Percentiles rank a stretch among this genome's conserved stretches.
Evolutionary conservation across 2,797 vertebrate genomes (phyloP).

Genomic region (Sebastes trivittatus): DNA sequence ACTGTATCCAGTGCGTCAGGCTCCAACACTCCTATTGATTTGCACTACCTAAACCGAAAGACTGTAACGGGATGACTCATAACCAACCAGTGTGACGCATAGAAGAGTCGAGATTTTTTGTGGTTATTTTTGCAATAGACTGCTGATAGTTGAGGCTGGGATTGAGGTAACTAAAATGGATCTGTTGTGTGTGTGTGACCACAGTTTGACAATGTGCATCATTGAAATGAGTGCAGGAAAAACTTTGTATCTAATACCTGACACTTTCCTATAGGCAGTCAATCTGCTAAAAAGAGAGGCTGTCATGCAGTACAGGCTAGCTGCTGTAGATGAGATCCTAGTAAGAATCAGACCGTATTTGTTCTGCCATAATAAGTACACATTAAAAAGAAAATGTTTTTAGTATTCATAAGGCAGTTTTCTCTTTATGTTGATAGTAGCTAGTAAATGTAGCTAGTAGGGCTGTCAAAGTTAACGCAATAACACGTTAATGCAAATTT

Average conservation of each 20-base stretch:
- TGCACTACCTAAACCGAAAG: neutral
- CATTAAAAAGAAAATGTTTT: too few species aligned
- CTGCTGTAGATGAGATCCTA: neutral
- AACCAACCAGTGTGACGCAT: neutral
- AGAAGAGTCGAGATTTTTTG: neutral
- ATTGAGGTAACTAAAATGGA: neutral
- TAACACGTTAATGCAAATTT: too few species aligned
- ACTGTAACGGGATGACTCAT: neutral
- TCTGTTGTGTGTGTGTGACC: neutral
- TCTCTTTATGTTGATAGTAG: neutral
- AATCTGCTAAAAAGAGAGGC: neutral
- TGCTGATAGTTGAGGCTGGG: neutral
- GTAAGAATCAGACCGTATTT: neutral
- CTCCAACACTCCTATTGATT: constrained; percentile 10
- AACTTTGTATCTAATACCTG: neutral
- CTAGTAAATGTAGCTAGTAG: too few species aligned
- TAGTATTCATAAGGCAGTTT: neutral
- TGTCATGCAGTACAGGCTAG: neutral
- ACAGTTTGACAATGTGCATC: neutral
- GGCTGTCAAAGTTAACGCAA: too few species aligned
- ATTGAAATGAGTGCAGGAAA: neutral
- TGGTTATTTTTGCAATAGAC: neutral
- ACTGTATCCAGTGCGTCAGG: neutral
- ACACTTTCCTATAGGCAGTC: neutral
- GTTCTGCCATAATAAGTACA: neutral